Base-by-base conservation (phyloP, 2,797 vertebrate species). In the Benthosema pterotum region DNA sequence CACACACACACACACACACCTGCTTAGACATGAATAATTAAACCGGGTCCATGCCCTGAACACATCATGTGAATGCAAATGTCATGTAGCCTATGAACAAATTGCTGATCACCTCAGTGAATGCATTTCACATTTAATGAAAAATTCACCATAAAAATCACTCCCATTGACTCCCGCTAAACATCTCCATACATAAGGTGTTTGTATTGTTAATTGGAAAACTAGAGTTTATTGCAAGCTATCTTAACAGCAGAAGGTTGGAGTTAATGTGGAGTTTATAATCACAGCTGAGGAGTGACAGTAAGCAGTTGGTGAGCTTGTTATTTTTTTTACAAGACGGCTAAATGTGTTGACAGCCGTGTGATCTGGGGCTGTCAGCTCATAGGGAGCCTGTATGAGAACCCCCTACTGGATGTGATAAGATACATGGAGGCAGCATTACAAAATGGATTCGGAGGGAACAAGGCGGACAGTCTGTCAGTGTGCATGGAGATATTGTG, bases 21-120 rank as follows among this genome's bases (percentile, higher is more conserved):
- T 63, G 66, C 72, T 71, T 76, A 81, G 85, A 81, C 74, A 88
- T 92, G 75, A 88, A 92, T 91, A 89, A 90, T 92, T 87, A 54
- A 91, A 55, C 68, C 60, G 52, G 72, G 67, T 74, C 82, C 60
- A 67, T 71, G 70, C 80, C 73, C 65, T 62, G 67, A 84, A 78
- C 71, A 75, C 63, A 73, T 70, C 75, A 71, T 0, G 3, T 86
- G 78, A 85, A 87, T 83, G 67, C 69, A 83, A 74, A 84, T 77
- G 68, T 46, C 62, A 71, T 42, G 48, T 62, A 61, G 68, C 82
- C 65, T 38, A 42, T 67, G 75, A 71, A 73, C 45, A 76, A 60
- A 74, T 78, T 66, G 64, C 52, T 60, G 47, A 59, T 63, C 60
- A 70, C 49, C 61, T 38, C 77, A 74, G 80, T 76, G 3, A 68